Evolutionary conservation across 2,797 vertebrate genomes (phyloP).

Genomic region (Tiaroga cobitis): DNA sequence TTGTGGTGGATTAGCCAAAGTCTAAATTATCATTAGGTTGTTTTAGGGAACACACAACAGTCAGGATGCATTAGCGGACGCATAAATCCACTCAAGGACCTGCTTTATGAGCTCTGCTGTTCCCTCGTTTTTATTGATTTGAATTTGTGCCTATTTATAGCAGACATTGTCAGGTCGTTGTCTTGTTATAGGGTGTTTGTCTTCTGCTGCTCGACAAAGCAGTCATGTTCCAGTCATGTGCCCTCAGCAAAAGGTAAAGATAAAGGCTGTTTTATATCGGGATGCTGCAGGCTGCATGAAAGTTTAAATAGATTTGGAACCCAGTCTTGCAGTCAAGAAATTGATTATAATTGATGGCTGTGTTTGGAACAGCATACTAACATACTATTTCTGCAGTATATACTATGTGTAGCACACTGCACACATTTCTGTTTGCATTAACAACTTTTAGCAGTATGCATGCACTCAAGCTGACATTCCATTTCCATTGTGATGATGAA

Average conservation of each 20-base stretch:
- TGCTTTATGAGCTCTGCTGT: conserved; percentile 29
- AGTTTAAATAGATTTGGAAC: conserved; percentile 18
- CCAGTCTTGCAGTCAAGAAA: conserved; percentile 19
- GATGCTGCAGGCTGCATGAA: background rate
- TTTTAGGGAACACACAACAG: conserved; percentile 12
- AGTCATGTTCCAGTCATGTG: background rate
- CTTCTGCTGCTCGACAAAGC: conserved; percentile 15
- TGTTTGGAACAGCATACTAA: background rate
- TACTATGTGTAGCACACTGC: background rate
- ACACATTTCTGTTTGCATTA: background rate
- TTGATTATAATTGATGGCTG: background rate
- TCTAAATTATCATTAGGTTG: conserved; percentile 33
- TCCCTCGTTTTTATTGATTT: conserved; percentile 52
- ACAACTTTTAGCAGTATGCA: background rate
- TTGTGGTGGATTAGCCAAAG: conserved; percentile 14
- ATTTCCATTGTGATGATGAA: background rate
- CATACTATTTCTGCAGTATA: background rate
- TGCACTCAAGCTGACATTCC: background rate
- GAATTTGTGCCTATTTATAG: conserved; percentile 53
- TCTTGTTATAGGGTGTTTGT: conserved; percentile 35
- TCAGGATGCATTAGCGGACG: conserved; percentile 33
- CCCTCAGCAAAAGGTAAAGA: conserved; percentile 24
- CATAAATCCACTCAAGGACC: conserved; percentile 47
- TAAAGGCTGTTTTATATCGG: conserved; percentile 7
- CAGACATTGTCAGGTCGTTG: conserved; percentile 29